Base-by-base conservation (phyloP, 2,888 invertebrate species). In the Caenorhabditis panamensis region DNA sequence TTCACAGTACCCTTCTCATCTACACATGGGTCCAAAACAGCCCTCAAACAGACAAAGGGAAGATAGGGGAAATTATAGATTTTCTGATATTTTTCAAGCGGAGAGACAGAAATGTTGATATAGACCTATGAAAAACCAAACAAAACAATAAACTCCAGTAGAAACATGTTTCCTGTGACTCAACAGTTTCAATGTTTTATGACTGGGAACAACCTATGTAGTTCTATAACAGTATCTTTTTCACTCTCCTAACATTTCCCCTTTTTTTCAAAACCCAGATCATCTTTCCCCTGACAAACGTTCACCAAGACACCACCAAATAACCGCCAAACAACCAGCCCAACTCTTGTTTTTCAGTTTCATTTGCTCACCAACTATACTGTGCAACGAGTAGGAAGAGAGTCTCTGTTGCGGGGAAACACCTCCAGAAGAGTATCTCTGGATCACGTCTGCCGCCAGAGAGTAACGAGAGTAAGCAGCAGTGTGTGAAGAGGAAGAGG, bases 381-480 rank as follows among this genome's bases (percentile, higher is more conserved):
- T 79, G 64, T 85, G 85, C 49, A 85, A 76, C 47, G 83, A 80
- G 26, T 79, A 82, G 22, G 80, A 72, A 4, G 85, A 85, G 2
- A 84, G 63, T 53, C 85, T 18, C 36, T 80, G 81, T 41, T 71
- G 66, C 0, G 84, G 82, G n/a, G 84, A 82, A 0, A 78, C 62
- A 24, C 53, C 67, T 16, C 49, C 53, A 3, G 41, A 24, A 47
- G 76, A 61, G 61, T 59, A 75, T 36, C 64, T 16, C 11, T 75
- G 68, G 20, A 72, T 49, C 1, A 58, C 51, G 61, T 79, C 79
- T 9, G 67, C 44, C 9, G 79, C 72, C 9, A 72, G 20, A 2
- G 71, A 72, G 53, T 73, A 72, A 1, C 72, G 51, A 2, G 67
- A 68, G 37, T 72, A 72, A 31, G 63, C 28, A 4, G 41, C 31